Evolutionary conservation across 2,113 vertebrate species (phyloP).

Genomic region (Sialia sialis): DNA sequence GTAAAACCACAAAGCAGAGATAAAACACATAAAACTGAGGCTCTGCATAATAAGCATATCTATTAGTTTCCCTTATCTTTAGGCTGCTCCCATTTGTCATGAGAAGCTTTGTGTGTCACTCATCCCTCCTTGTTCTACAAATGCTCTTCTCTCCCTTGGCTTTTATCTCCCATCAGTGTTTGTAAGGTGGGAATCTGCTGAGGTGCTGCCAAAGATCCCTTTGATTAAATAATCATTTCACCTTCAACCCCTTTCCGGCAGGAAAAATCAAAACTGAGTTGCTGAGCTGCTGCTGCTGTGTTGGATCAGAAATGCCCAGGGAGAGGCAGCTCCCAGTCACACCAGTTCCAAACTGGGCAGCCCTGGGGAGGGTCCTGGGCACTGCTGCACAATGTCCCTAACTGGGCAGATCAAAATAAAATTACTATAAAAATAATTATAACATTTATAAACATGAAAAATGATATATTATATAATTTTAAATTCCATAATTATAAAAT

Average conservation of each 20-base stretch:
- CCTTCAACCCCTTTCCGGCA: background rate
- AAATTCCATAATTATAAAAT: too few species aligned
- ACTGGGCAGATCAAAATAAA: fast-evolving
- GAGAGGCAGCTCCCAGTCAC: background rate
- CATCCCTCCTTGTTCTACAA: slow-evolving; percentile 36
- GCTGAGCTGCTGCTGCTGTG: fast-evolving
- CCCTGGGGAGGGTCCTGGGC: background rate
- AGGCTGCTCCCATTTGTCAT: slow-evolving; percentile 18
- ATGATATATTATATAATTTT: too few species aligned
- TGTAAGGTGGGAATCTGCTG: background rate
- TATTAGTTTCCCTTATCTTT: slow-evolving; percentile 35
- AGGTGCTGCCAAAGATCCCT: background rate
- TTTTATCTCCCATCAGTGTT: background rate
- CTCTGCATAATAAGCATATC: slow-evolving; percentile 24
- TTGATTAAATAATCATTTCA: background rate
- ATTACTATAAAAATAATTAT: background rate
- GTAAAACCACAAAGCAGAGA: slow-evolving; percentile 41
- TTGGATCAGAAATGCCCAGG: fast-evolving
- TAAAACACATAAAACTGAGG: slow-evolving; percentile 6
- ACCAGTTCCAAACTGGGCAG: background rate
- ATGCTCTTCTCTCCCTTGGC: background rate
- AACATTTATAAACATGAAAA: background rate
- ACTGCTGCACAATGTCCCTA: background rate
- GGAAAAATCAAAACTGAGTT: fast-evolving
- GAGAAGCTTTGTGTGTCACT: slow-evolving; percentile 37